These are phyloP conservation scores for Scaptomyza cyrtandrae DNA, from an alignment of 2,888 invertebrate species.

Conservation along the genomic window DNA sequence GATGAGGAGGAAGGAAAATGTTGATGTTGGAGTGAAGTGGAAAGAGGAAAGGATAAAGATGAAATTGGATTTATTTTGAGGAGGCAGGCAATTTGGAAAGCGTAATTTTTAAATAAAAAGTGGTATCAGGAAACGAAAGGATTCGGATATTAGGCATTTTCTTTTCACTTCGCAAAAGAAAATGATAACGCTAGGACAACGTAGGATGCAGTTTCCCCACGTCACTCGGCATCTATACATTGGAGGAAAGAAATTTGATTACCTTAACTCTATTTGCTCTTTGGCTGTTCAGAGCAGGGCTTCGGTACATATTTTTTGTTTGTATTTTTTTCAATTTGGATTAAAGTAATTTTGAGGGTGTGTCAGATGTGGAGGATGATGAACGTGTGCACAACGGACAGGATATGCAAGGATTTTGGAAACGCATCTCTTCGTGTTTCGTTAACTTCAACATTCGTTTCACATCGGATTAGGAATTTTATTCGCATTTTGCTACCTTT, in stretches of 20 bases:
- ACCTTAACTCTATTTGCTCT: slow-evolving; percentile 34
- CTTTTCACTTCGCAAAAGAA: slow-evolving; percentile 31
- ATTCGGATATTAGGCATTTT: slow-evolving; percentile 62
- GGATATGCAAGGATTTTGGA: slow-evolving; percentile 59
- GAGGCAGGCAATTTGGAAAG: slow-evolving; percentile 64
- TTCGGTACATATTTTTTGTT: slow-evolving; percentile 43
- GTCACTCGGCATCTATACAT: slow-evolving; percentile 30
- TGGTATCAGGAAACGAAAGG: slow-evolving; percentile 55
- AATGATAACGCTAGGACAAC: slow-evolving; percentile 57
- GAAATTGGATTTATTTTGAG: slow-evolving; percentile 65
- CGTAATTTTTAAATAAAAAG: slow-evolving; percentile 30
- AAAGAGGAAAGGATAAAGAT: slow-evolving; percentile 40
- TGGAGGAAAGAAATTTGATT: slow-evolving; percentile 40
- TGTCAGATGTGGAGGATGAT: slow-evolving; percentile 45
- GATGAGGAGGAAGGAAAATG: slow-evolving; percentile 60
- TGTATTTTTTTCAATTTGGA: slow-evolving; percentile 48
- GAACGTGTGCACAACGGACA: slow-evolving; percentile 53
- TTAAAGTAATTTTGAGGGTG: slow-evolving; percentile 42
- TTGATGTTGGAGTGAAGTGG: slow-evolving; percentile 51
- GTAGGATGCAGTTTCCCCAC: slow-evolving; percentile 67
- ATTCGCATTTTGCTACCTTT: slow-evolving; percentile 52
- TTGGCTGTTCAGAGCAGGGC: slow-evolving; percentile 41
- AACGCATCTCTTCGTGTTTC: slow-evolving; percentile 53
- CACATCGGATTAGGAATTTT: slow-evolving; percentile 53
- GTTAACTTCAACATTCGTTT: slow-evolving; percentile 56